Evolutionary conservation across 2,113 vertebrate species (phyloP).

Genomic region (Microcebus jonahi): DNA sequence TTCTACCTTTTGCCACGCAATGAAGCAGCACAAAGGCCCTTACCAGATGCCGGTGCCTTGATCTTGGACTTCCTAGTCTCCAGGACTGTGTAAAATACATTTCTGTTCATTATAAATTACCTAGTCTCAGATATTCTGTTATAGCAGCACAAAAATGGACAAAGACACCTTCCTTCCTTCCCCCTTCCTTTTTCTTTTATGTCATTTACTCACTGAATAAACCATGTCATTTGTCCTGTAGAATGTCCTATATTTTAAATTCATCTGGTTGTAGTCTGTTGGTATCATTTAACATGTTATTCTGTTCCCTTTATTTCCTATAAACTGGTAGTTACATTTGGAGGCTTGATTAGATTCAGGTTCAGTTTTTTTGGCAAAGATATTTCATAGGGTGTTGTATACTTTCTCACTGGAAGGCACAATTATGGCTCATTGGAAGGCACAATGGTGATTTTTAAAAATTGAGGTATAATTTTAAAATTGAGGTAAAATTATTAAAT

Average conservation of each 20-base stretch:
- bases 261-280: neutral
- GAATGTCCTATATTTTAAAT: conserved; percentile 15
- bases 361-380: neutral
- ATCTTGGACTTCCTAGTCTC: neutral
- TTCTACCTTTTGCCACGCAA: neutral
- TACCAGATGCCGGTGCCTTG: neutral
- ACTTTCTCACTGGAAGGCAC: neutral
- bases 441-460: neutral
- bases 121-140: neutral
- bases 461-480: neutral
- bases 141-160: neutral
- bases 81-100: neutral
- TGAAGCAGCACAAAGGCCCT: neutral
- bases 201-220: neutral
- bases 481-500: neutral
- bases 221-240: neutral
- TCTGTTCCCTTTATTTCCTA: conserved; percentile 30
- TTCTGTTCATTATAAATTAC: neutral
- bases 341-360: neutral
- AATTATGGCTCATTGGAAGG: neutral
- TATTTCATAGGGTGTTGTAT: conserved; percentile 20
- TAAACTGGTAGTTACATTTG: neutral
- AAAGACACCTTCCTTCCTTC: neutral
- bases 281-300: conserved; percentile 42
- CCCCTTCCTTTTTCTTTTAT: neutral